Evolutionary conservation across 2,888 invertebrate species (phyloP).

Genomic region (Amorpha juglandis): DNA sequence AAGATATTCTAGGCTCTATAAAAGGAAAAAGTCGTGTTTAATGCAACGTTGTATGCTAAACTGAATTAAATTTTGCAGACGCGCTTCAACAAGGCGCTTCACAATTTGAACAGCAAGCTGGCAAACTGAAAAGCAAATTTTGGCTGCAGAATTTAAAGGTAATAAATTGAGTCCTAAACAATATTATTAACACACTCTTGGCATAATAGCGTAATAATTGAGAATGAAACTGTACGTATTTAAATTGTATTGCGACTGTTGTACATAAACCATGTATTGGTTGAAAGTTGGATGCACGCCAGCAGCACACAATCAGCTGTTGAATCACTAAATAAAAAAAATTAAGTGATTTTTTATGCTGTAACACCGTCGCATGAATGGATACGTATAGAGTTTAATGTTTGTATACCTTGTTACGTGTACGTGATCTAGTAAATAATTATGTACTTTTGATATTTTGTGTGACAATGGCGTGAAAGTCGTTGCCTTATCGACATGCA

Average conservation of each 20-base stretch:
- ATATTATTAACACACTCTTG: not conserved
- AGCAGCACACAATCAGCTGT: not conserved
- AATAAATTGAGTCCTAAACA: slow-evolving; percentile 29
- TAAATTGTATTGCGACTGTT: not conserved
- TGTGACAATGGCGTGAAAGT: no score
- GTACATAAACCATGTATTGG: not conserved
- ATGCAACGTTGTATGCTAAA: not conserved
- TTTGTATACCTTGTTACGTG: no score
- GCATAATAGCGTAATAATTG: not conserved
- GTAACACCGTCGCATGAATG: no score
- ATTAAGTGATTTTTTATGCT: no score
- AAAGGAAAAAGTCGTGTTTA: not conserved
- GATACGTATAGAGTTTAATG: no score
- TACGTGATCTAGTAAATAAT: no score
- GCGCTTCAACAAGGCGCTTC: slow-evolving; percentile 97
- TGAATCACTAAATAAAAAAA: not conserved
- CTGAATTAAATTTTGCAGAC: slow-evolving; percentile 79
- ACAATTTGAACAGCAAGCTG: slow-evolving; percentile 98
- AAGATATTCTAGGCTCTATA: not conserved
- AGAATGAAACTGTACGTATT: not conserved
- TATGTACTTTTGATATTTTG: no score
- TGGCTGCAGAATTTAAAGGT: slow-evolving; percentile 99
- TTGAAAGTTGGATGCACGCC: not conserved
- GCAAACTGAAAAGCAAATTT: slow-evolving; percentile 98
- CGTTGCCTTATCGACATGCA: no score